phyloP scores from a whole-genome alignment of 2,113 vertebrate species.

The Gavia stellata region DNA sequence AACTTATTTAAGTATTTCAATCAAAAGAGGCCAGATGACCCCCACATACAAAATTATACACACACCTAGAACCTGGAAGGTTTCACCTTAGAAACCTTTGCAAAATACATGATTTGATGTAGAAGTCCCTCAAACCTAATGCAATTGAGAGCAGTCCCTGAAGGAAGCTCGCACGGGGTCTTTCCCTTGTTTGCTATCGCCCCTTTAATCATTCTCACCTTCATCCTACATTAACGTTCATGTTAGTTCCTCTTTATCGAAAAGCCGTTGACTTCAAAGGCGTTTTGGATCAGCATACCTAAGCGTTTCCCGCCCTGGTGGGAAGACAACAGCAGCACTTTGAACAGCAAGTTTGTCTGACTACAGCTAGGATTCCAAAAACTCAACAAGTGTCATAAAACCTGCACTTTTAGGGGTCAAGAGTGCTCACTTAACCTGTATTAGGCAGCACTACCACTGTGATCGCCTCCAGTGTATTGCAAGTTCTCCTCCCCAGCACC shows the following conservation, averaged over 20 bases:
- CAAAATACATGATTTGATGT: not conserved
- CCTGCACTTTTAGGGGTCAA: not conserved
- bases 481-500: not conserved
- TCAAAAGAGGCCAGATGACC: not conserved
- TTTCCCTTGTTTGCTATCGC: not conserved
- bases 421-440: not conserved
- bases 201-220: not conserved
- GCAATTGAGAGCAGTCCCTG: not conserved
- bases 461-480: not conserved
- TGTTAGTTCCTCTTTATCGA: not conserved
- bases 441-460: not conserved
- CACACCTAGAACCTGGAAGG: not conserved
- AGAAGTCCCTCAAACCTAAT: not conserved
- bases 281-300: not conserved
- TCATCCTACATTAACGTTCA: not conserved
- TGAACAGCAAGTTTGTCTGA: not conserved
- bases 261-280: not conserved
- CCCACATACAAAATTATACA: not conserved
- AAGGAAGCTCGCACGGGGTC: not conserved
- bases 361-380: not conserved
- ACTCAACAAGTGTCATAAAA: not conserved
- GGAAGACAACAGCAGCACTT: not conserved
- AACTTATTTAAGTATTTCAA: not conserved
- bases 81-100: not conserved
- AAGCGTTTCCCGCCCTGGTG: not conserved